Evolutionary conservation across 2,113 vertebrate species (phyloP), one percentile per base, ranked within the genome.

Genomic region (Mandrillus leucophaeus): DNA sequence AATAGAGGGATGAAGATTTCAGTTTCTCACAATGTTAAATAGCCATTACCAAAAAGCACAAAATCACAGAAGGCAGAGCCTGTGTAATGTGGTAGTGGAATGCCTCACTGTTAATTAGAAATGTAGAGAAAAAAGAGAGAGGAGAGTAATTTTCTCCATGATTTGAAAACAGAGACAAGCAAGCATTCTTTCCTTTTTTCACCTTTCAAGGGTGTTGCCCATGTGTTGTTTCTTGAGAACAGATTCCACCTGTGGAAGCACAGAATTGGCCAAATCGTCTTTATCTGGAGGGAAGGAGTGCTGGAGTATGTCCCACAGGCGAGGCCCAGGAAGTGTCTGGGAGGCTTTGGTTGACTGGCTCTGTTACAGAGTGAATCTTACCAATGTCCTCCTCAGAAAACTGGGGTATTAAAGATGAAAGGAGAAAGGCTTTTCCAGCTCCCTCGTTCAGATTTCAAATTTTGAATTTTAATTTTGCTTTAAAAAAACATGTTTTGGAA

Each of bases 201-300:
- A 0, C n/a, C 75, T 18, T 43, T 14, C 35, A 10, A 0, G 5
- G 61, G 16, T 0, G 0, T 23, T 3, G 6, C 25, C 25, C 16
- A 0, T 0, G 0, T 6, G 13, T 11, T 23, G 27, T 50, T 30
- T 25, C 80, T 5, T 3, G 35, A 35, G 73, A 35, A 11, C 3
- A 5, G 40, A n/a, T 3, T 13, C 23, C 9, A 0, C 3, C 20
- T 1, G 1, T 4, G 27, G 8, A 9, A 18, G 35, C 13, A 0
- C 7, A 1, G 8, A 8, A n/a, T 38, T 2, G 18, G n/a, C 35
- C 0, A 3, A 20, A 3, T 5, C 2, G 0, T 22, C n/a, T 16
- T 16, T 3, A 35, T 20, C 8, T 4, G 0, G 23, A 8, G 43
- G 3, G 6, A 50, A 25, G 66, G 13, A 59, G 20, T 1, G 9